Base-by-base conservation (phyloP, 2,888 invertebrate species). In the Leptarthrus brevirostris region DNA sequence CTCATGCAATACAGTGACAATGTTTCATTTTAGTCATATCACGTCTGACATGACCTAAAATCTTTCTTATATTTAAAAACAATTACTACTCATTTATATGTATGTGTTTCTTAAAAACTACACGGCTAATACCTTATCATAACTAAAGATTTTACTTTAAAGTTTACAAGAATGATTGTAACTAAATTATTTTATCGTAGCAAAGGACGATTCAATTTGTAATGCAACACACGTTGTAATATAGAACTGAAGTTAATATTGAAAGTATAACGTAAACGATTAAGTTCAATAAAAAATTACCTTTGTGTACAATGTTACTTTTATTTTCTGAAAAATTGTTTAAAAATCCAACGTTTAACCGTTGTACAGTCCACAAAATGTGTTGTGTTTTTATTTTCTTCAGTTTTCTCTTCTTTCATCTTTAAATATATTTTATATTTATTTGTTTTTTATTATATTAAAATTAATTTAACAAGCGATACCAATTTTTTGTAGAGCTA, bases 201-300 rank as follows among this genome's bases (percentile, higher is more conserved):
- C 3, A 8, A 30, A 30, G 30, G 8, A 8, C 30, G 30, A 30
- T 30, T 8, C 30, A 30, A 30, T 30, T 30, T 30, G 8, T 5
- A 30, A 30, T 30, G 30, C 8, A 5, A 3, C n/a, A n/a, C n/a
- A n/a, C n/a, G n/a, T n/a, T n/a, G n/a, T n/a, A n/a, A n/a, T n/a
- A 8, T 30, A 30, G 8, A 30, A 30, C 30, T 30, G 30, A 36
- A 56, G 58, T 58, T 18, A 30, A 18, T 58, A 14, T 5, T 14
- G 44, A 64, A 61, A 1, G n/a, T n/a, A 12, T 40, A 40, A 40
- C 8, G 40, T 24, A 44, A 64, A 64, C 22, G 18, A 36, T 44
- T 44, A 64, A 64, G 64, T 64, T 64, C 64, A 64, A 64, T 64
- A 64, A 40, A 64, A 64, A 64, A 64, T 47, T 44, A 44, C 36